Conservation (phyloP, 1,140 invertebrate species). For the Philotrypesis tridentata region DNA sequence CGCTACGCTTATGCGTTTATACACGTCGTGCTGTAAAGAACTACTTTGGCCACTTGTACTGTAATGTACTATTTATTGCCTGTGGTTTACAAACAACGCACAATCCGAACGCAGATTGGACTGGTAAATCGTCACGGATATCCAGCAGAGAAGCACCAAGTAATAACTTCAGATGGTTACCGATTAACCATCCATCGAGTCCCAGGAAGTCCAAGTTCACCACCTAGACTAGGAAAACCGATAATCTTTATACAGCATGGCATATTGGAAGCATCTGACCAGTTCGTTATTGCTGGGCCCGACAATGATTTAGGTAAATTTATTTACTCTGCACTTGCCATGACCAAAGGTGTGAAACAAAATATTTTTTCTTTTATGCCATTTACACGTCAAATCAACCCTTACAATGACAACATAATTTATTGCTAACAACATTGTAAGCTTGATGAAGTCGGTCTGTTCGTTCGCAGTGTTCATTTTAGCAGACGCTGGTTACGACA, state of each 20-base stretch:
- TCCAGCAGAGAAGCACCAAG: slow-evolving; percentile 68
- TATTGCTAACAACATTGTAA: too few species aligned
- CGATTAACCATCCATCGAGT: slow-evolving; percentile 73
- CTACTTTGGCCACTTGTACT: too few species aligned
- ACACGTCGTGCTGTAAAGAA: too few species aligned
- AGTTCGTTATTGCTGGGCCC: slow-evolving; percentile 71
- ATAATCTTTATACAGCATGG: slow-evolving; percentile 75
- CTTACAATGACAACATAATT: too few species aligned
- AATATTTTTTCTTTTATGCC: too few species aligned
- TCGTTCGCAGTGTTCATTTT: slow-evolving; percentile 70
- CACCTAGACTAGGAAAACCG: slow-evolving; percentile 50
- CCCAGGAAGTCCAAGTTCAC: slow-evolving; percentile 56
- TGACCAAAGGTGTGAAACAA: too few species aligned
- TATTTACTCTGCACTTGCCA: neutral
- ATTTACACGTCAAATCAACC: too few species aligned
- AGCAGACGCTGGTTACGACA: slow-evolving; percentile 83
- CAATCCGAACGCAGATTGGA: too few species aligned
- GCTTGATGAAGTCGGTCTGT: neutral
- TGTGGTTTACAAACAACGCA: too few species aligned
- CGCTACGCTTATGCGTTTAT: too few species aligned
- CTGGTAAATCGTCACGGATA: slow-evolving; percentile 68
- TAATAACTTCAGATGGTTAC: slow-evolving; percentile 72
- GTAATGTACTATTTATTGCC: too few species aligned
- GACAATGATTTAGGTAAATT: slow-evolving; percentile 63
- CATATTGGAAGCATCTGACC: slow-evolving; percentile 67